Evolutionary conservation across 2,113 vertebrate genomes (phyloP).

Genomic region (Semnornis frantzii): DNA sequence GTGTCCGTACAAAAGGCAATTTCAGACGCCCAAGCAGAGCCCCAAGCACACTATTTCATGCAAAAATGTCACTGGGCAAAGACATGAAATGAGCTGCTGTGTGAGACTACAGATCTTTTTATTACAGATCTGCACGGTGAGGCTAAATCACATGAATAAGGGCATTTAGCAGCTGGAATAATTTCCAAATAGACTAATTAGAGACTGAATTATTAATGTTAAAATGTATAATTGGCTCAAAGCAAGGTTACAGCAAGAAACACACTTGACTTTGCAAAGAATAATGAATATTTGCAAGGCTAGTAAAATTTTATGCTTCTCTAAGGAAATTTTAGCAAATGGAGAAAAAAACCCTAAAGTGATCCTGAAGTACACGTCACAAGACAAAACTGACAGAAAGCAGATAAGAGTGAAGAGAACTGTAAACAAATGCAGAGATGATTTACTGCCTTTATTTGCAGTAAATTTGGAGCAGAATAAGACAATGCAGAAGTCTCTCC

Average conservation of each 20-base stretch:
- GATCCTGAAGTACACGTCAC: background rate
- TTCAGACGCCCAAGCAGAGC: background rate
- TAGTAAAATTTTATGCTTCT: conserved; percentile 35
- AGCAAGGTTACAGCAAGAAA: conserved; percentile 39
- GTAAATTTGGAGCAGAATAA: conserved; percentile 41
- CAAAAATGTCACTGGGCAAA: background rate
- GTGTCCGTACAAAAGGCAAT: background rate
- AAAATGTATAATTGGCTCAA: conserved; percentile 46
- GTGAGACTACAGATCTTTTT: background rate
- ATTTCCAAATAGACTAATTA: conserved; percentile 54
- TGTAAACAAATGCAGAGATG: conserved; percentile 10
- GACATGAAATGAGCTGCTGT: background rate
- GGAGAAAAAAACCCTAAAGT: conserved; percentile 1
- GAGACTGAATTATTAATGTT: conserved; percentile 42
- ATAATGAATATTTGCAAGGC: conserved; percentile 41
- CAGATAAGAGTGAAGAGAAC: background rate
- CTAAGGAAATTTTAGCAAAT: conserved; percentile 1
- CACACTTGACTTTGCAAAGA: conserved; percentile 46
- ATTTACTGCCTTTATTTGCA: conserved; percentile 45
- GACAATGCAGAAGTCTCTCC: background rate
- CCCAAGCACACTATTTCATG: background rate
- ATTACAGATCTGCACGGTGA: background rate
- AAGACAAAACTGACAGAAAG: conserved; percentile 24
- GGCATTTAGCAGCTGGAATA: conserved; percentile 51
- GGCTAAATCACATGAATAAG: conserved; percentile 13